A percentile compares a stretch with the other conserved stretches of the same genome.
These are phyloP conservation scores for Tachyglossus aculeatus DNA, from an alignment of 2,797 vertebrate genomes.

Conservation along the genomic window DNA sequence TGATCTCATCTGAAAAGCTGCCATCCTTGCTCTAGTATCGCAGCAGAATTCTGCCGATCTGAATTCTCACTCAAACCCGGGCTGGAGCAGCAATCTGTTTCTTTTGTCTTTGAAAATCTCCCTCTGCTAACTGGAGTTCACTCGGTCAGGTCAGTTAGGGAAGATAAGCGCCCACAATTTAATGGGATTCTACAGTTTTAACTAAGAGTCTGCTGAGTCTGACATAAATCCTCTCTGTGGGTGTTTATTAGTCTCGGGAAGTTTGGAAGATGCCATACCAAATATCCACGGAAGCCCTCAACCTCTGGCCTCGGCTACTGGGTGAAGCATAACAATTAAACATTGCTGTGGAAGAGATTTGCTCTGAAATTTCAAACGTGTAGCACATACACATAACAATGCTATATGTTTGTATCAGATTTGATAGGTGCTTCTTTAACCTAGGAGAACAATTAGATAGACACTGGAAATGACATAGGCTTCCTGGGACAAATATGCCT, in stretches of 20 bases:
- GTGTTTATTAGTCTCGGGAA: constrained; percentile 42
- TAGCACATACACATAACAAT: no score
- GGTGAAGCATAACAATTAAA: constrained; percentile 18
- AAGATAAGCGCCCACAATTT: not conserved
- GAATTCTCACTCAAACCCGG: not conserved
- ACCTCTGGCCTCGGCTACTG: constrained; percentile 28
- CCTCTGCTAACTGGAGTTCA: not conserved
- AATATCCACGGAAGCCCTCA: constrained; percentile 10
- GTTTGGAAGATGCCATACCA: constrained; percentile 22
- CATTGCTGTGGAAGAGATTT: not conserved
- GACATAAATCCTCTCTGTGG: not conserved
- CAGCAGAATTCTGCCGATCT: no score
- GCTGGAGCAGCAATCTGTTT: not conserved
- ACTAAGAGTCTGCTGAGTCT: not conserved
- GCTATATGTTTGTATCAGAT: no score
- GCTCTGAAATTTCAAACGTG: not conserved
- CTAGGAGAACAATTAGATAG: rapidly evolving
- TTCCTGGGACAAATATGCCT: not conserved
- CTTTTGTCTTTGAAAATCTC: not conserved
- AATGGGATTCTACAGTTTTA: not conserved
- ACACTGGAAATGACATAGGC: rapidly evolving
- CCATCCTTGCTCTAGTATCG: no score
- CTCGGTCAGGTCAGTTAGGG: not conserved
- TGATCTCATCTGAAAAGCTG: constrained; percentile 31
- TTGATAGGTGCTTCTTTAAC: no score